Evolutionary conservation across 1,140 invertebrate species (phyloP).

Genomic region (Drosophila hydei): DNA sequence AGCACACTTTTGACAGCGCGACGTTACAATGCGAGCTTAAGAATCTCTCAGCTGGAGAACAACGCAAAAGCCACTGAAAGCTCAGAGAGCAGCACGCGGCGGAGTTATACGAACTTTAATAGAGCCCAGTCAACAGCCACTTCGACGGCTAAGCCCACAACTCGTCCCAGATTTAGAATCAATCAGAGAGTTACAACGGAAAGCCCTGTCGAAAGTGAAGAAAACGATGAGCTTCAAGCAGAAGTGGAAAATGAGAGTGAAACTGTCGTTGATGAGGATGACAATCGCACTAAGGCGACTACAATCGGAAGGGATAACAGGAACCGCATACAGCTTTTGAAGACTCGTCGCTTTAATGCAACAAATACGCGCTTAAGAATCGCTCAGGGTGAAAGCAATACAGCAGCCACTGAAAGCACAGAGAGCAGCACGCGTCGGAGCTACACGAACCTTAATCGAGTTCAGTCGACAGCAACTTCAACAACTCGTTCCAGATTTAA

Average conservation of each 20-base stretch:
- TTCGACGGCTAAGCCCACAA: background rate
- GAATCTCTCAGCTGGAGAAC: background rate
- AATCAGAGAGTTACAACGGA: background rate
- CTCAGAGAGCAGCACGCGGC: slow-evolving; percentile 8
- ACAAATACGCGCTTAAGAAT: no score
- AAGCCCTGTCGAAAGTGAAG: background rate
- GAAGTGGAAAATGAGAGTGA: slow-evolving; percentile 12
- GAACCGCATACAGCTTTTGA: no score
- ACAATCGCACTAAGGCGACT: no score
- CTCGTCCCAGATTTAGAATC: slow-evolving; percentile 1
- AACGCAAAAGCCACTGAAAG: no score
- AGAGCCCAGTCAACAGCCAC: background rate
- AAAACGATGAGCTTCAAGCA: slow-evolving; percentile 16
- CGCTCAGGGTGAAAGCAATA: no score
- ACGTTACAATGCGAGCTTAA: background rate
- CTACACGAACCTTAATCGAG: background rate
- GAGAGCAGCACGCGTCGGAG: background rate
- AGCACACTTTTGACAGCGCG: background rate
- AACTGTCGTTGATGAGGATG: background rate
- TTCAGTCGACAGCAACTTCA: background rate
- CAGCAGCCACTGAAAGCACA: no score
- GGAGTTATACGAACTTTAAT: slow-evolving; percentile 5
- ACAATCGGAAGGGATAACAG: no score
- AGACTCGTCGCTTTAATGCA: no score
- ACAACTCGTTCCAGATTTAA: no score